Base-by-base conservation (phyloP, 2,113 vertebrate species). In the Cyanistes caeruleus region DNA sequence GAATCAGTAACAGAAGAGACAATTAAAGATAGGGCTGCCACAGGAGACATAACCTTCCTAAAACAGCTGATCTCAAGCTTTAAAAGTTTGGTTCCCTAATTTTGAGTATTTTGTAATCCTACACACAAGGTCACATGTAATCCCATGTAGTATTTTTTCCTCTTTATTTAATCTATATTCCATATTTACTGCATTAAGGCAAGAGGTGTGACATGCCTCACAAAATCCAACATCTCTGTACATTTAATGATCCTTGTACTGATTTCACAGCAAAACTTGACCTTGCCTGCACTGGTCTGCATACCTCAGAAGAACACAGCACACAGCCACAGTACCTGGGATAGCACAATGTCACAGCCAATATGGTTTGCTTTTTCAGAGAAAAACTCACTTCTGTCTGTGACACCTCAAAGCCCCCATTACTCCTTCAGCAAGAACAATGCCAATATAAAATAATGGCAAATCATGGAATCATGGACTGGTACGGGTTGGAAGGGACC, bases 271-370 rank as follows among this genome's bases (percentile, higher is more conserved):
- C 46, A 62, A 51, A 65, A 73, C 21, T 15, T 63, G 20, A 56
- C 30, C 65, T 70, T 72, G 56, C 37, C 49, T 55, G 10, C 49
- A 48, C 1, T 33, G 24, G 21, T 35, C 65, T 55, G 48, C 52
- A 72, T 15, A 84, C 43, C 59, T 67, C 27, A 72, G 44, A 51
- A 86, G 59, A 78, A 48, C 30, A 62, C 16, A 63, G 58, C 22
- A 60, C 1, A 1, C 4, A 27, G n/a, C 11, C 7, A 9, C 30
- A 55, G 14, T 13, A 44, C 8, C 3, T 13, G 37, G 35, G 48
- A 37, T n/a, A 56, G 49, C 12, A 56, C 49, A 51, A 3, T 8
- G 72, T 18, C 23, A 55, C 25, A 46, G 51, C 6, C 48, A 46
- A 10, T 25, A 33, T 78, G 8, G 4, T 88, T 46, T 79, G 18